These are phyloP conservation scores for Melangyna quadrimaculata DNA, from an alignment of 2,888 invertebrate species.

Conservation along the genomic window DNA sequence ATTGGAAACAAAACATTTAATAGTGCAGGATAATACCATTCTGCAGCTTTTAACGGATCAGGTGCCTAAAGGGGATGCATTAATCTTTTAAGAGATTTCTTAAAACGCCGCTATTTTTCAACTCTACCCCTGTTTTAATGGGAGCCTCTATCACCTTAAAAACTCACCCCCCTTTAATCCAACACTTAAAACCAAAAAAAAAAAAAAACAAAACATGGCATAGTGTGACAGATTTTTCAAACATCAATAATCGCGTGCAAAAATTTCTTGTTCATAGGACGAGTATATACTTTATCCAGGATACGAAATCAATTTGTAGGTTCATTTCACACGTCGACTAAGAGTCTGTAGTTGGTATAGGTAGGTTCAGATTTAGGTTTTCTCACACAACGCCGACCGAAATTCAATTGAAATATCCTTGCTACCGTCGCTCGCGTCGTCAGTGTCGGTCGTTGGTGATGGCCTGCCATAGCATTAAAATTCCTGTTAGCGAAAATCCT, in stretches of 20 bases:
- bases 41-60: not conserved
- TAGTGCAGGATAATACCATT: not conserved
- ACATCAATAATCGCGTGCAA: slow-evolving; percentile 12
- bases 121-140: not conserved
- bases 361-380: not conserved
- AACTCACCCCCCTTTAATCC: not conserved
- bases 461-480: slow-evolving; percentile 31
- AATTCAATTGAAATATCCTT: slow-evolving; percentile 23
- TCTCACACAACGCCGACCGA: not conserved
- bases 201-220: not conserved
- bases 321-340: slow-evolving; percentile 24
- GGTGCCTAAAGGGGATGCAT: not conserved
- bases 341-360: not conserved
- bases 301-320: slow-evolving; percentile 29
- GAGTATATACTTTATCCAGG: slow-evolving; percentile 5
- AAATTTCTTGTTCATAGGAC: not conserved
- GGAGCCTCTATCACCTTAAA: not conserved
- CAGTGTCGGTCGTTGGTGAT: not conserved
- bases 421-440: not conserved
- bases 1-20: not conserved
- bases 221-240: not conserved
- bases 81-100: not conserved
- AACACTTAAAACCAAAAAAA: not conserved
- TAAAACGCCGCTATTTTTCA: not conserved
- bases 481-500: slow-evolving; percentile 19